Percentiles rank a stretch among this genome's conserved stretches.
These are phyloP conservation scores for Epistrophe eligans DNA, from an alignment of 2,888 invertebrate genomes.

Conservation along the genomic window DNA sequence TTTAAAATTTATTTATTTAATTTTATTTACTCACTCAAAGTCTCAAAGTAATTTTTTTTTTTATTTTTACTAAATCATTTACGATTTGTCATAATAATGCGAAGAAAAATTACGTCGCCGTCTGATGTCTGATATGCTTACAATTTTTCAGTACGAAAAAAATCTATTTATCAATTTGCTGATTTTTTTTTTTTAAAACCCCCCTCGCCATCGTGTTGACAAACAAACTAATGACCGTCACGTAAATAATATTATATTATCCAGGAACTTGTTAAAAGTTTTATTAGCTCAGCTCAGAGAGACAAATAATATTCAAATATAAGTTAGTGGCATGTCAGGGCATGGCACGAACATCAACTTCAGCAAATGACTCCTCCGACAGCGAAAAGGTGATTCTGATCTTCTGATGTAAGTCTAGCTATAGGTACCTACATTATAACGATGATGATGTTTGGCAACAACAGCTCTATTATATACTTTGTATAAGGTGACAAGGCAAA, in stretches of 20 bases:
- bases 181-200: background rate
- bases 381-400: constrained; percentile 39
- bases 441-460: constrained; percentile 27
- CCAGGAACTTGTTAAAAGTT: constrained; percentile 72
- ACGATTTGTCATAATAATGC: background rate
- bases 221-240: constrained; percentile 66
- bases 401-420: background rate
- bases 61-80: background rate
- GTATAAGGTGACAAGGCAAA: constrained; percentile 45
- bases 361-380: constrained; percentile 16
- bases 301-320: constrained; percentile 67
- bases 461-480: background rate
- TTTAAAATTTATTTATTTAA: too few relatives aligned
- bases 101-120: background rate
- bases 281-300: constrained; percentile 28
- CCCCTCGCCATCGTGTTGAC: constrained; percentile 7
- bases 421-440: background rate
- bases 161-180: constrained; percentile 6
- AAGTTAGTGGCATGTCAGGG: background rate
- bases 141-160: background rate
- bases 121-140: background rate
- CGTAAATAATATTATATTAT: constrained; percentile 57
- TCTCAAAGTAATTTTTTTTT: background rate
- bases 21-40: too few relatives aligned
- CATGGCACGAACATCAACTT: constrained; percentile 38